Evolutionary conservation across 2,113 vertebrate genomes (phyloP).

Genomic region (Scophthalmus maximus): DNA sequence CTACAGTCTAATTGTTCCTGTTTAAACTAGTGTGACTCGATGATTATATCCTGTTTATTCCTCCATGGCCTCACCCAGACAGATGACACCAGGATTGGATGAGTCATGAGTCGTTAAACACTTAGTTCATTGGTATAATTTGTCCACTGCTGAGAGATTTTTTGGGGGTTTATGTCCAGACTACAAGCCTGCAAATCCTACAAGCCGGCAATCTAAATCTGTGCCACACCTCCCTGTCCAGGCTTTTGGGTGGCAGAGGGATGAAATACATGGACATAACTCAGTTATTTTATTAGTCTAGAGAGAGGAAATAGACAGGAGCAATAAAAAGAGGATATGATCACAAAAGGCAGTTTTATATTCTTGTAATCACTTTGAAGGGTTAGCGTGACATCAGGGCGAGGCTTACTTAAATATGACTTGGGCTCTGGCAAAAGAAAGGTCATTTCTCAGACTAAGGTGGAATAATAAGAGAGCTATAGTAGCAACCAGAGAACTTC

Average conservation of each 20-base stretch:
- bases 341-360: constrained; percentile 62
- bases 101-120: constrained; percentile 1
- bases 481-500: neutral
- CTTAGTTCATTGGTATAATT: constrained; percentile 13
- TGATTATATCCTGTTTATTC: constrained; percentile 36
- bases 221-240: constrained; percentile 28
- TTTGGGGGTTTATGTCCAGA: neutral
- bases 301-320: constrained; percentile 42
- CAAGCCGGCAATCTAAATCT: constrained; percentile 46
- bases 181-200: neutral
- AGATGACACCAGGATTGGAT: constrained; percentile 18
- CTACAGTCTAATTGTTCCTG: constrained; percentile 16
- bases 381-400: constrained; percentile 44
- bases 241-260: constrained; percentile 12
- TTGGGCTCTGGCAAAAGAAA: constrained; percentile 42
- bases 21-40: neutral
- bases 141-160: neutral
- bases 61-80: constrained; percentile 2
- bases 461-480: constrained; percentile 35
- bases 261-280: constrained; percentile 55
- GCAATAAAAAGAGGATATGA: constrained; percentile 66
- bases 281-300: constrained; percentile 55
- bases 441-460: constrained; percentile 41
- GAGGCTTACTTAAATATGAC: constrained; percentile 65
- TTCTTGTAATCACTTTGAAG: constrained; percentile 57